Evolutionary conservation across 2,888 invertebrate genomes (phyloP), one percentile per base, ranked within the genome.

Genomic region (Acrocera orbiculus): DNA sequence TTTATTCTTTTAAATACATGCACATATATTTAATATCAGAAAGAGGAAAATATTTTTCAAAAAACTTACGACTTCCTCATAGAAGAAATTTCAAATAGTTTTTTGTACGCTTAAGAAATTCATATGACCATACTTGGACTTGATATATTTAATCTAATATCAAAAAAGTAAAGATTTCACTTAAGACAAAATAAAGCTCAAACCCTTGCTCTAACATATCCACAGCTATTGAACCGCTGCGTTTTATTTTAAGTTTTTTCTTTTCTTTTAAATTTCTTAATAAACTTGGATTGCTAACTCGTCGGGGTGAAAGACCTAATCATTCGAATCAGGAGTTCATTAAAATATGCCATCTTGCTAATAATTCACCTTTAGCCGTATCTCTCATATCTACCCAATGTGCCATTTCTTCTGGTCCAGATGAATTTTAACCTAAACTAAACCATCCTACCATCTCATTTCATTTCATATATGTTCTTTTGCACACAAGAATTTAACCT

Each of bases 381-480:
- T 86, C 83, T 45, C 87, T 74, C 70, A 92, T 82, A 50, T 90
- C 90, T 57, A 78, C 76, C 92, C 92, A 93, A 58, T 93, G 92
- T 15, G 82, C 73, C 35, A 80, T 67, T 59, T 92, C 89, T 53
- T 90, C 92, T 34, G 87, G 78, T 15, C 90, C 89, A 35, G 89
- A 87, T 46, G 86, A 80, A 63, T 83, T 89, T 55, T 85, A 68
- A 5, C 93, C 93, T 37, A 93, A 62, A 40, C 89, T 82, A 64
- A 93, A 87, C 92, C 93, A 93, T 39, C 93, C 93, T 45, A 93
- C 82, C 82, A 92, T 86, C 60, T 93, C 92, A 53, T 92, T 86
- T 45, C 86, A 78, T 56, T 92, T 93, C 45, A 80, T 78, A 56
- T 90, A n/a, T n/a, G n/a, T n/a, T n/a, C n/a, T n/a, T n/a, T n/a